These are phyloP conservation scores for Pagetopsis macropterus DNA, from an alignment of 2,797 vertebrate species.

Conservation along the genomic window DNA sequence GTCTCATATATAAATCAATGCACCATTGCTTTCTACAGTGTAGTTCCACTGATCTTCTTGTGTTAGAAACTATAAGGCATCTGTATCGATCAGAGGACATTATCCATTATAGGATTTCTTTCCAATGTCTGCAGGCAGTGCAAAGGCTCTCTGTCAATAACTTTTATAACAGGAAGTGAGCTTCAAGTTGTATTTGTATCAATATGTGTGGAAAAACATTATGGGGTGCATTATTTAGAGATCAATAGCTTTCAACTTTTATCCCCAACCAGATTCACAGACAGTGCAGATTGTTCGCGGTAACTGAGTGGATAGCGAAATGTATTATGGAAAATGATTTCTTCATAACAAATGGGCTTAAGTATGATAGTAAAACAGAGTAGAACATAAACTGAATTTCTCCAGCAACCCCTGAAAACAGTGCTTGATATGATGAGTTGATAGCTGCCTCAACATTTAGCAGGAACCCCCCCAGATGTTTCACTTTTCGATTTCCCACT, in stretches of 20 bases:
- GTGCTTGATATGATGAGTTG: slow-evolving; percentile 22
- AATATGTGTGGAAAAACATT: slow-evolving; percentile 57
- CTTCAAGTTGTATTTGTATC: slow-evolving; percentile 45
- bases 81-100: slow-evolving; percentile 49
- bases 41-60: slow-evolving; percentile 6
- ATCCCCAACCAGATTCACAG: slow-evolving; percentile 18
- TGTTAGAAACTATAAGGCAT: slow-evolving; percentile 38
- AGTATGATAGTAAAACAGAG: background rate
- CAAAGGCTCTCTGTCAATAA: slow-evolving; percentile 50
- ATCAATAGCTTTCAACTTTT: slow-evolving; percentile 58
- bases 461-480: slow-evolving; percentile 25
- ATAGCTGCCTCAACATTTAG: slow-evolving; percentile 28
- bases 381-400: slow-evolving; percentile 3
- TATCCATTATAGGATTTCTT: slow-evolving; percentile 44
- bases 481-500: slow-evolving; percentile 35
- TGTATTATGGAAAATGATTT: background rate
- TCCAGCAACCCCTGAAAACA: background rate
- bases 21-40: background rate
- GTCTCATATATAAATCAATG: slow-evolving; percentile 23
- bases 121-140: slow-evolving; percentile 37
- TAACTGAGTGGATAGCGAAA: background rate
- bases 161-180: slow-evolving; percentile 47
- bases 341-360: background rate
- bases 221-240: slow-evolving; percentile 25
- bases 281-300: slow-evolving; percentile 7